Evolutionary conservation across 2,113 vertebrate genomes (phyloP), one percentile per base, ranked within the genome.

Genomic region (Mugil cephalus): DNA sequence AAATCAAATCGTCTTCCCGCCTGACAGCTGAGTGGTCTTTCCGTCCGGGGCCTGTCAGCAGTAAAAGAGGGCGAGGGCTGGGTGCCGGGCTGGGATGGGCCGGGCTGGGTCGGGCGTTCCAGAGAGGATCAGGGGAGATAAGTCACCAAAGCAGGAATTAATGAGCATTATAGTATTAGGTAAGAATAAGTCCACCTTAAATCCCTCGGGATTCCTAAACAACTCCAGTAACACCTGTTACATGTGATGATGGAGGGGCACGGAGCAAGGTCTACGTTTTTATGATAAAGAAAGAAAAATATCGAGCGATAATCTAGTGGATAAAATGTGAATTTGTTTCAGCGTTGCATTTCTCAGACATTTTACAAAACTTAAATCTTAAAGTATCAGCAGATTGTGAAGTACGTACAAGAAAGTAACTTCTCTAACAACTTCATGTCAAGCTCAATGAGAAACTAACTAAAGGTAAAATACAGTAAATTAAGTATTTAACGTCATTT

Each of bases 81-180:
- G n/a, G n/a, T n/a, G n/a, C n/a, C n/a, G 68, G 52, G 48, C 0
- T 24, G 70, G 69, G 72, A 35, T n/a, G 75, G 54, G 42, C 43
- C 8, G 34, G 50, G 45, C 52, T 9, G 66, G 71, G 63, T 34
- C 4, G 54, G 60, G 54, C 60, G 30, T n/a, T 62, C 18, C 77
- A 85, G 69, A 81, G 77, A 81, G 79, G 83, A 89, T 90, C 79
- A 85, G 76, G 53, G 77, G 76, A 82, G 48, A 78, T 85, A 85
- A 92, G 90, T 88, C 89, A 92, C 91, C 82, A 88, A 89, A 92
- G 93, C 90, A 93, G 92, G 92, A 90, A 89, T 93, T 92, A 94
- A 93, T 94, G 90, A 93, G 92, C 75, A 93, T 94, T 94, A 94
- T 87, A 83, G 91, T 86, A 92, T 94, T 94, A 93, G 90, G 90